Evolutionary conservation across 1,140 invertebrate genomes (phyloP).

Genomic region (Druon quercuslanigerum): DNA sequence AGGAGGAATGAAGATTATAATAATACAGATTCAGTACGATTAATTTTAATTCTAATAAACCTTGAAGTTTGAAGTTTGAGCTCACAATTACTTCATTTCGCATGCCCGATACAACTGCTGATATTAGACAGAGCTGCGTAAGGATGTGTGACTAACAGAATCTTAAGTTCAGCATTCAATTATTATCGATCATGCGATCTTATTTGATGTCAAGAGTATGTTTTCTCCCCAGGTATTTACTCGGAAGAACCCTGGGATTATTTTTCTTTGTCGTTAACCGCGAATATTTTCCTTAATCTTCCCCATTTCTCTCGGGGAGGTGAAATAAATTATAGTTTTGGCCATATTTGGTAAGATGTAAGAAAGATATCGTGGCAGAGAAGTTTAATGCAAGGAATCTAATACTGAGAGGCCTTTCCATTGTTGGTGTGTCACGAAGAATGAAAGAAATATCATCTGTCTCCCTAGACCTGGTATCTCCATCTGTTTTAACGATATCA

Average conservation of each 20-base stretch:
- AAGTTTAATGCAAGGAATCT: constrained; percentile 8
- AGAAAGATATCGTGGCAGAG: not conserved
- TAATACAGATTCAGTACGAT: too few relatives aligned
- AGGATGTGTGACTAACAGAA: too few relatives aligned
- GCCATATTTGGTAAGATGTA: not conserved
- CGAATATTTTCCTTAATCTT: not conserved
- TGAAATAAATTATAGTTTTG: not conserved
- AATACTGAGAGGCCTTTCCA: constrained; percentile 6
- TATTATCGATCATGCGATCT: constrained; percentile 1
- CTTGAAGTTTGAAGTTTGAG: too few relatives aligned
- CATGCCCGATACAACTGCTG: too few relatives aligned
- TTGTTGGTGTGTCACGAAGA: constrained; percentile 21
- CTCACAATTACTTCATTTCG: too few relatives aligned
- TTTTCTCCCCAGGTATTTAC: not conserved
- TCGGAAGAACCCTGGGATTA: not conserved
- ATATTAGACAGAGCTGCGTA: too few relatives aligned
- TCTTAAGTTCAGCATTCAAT: not conserved
- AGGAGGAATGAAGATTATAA: not conserved
- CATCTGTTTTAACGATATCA: not conserved
- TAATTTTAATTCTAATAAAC: too few relatives aligned
- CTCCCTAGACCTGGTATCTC: not conserved
- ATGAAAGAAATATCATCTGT: constrained; percentile 26
- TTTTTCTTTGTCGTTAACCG: not conserved
- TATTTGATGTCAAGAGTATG: not conserved
- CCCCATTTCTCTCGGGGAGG: not conserved